These are phyloP conservation scores for Phataginus tetradactyla DNA, from an alignment of 2,797 vertebrate species.

Conservation along the genomic window DNA sequence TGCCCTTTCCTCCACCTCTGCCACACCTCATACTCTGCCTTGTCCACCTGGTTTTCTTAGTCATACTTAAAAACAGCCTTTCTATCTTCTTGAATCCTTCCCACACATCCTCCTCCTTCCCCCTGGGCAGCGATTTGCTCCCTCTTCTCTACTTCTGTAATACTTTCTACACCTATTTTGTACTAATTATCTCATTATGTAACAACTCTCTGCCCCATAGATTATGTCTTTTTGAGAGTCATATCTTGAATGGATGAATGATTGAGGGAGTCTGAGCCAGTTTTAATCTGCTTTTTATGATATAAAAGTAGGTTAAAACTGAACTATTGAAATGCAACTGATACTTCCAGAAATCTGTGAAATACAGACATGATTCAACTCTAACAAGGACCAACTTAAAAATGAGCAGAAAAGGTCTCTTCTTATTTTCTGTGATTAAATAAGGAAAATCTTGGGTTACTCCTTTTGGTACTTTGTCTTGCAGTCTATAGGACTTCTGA, in stretches of 20 bases:
- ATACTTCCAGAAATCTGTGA: background rate
- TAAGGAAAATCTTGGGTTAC: background rate
- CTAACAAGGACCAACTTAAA: background rate
- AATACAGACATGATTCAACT: background rate
- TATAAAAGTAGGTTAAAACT: background rate
- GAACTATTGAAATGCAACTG: background rate
- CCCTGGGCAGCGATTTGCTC: background rate
- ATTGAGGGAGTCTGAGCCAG: background rate
- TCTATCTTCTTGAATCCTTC: background rate
- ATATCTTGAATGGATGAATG: background rate
- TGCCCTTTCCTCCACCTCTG: background rate
- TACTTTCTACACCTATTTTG: background rate
- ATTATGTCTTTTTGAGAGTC: background rate
- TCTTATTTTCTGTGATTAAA: background rate
- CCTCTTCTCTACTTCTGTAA: background rate
- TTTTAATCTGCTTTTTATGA: background rate
- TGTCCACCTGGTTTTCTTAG: constrained; percentile 38
- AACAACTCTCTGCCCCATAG: background rate
- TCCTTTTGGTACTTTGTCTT: background rate
- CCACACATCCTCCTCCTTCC: background rate
- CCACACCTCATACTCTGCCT: background rate
- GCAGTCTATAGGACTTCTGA: background rate
- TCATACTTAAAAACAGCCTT: constrained; percentile 6
- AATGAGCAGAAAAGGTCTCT: background rate
- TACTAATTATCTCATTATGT: background rate